Conservation (phyloP, 2,113 vertebrate genomes). For the Chitala chitala region DNA sequence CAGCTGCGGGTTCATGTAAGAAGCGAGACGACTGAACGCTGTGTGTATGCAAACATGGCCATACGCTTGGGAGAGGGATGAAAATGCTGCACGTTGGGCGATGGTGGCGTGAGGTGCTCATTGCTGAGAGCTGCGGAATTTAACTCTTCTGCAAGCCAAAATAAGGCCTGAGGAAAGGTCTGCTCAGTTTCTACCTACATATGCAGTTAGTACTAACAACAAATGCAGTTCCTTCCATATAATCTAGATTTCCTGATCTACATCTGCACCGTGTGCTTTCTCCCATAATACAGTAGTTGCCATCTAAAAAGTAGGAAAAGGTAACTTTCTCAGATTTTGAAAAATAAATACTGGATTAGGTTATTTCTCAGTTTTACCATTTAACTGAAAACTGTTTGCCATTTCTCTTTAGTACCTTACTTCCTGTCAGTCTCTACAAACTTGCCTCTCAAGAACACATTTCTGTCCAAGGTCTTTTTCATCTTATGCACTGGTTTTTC, state of each 20-base stretch:
- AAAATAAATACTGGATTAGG: constrained; percentile 17
- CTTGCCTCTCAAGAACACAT: constrained; percentile 22
- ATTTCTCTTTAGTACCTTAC: no score
- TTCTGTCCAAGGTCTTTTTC: background rate
- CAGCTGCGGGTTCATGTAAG: constrained; percentile 33
- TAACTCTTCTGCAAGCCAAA: background rate
- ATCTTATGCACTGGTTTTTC: background rate
- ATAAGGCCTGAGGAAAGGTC: background rate
- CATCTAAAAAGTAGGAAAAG: background rate
- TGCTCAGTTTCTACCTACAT: no score
- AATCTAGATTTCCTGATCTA: background rate
- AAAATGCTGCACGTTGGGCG: no score
- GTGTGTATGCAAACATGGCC: background rate
- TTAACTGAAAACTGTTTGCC: no score
- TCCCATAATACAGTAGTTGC: background rate
- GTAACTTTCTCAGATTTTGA: background rate
- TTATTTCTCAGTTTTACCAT: background rate
- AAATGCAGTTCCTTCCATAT: constrained; percentile 35
- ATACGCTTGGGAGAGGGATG: background rate
- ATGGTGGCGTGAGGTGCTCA: background rate
- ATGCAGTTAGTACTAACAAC: constrained; percentile 18
- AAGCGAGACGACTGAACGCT: constrained; percentile 22
- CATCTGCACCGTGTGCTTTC: background rate
- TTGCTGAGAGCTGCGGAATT: background rate
- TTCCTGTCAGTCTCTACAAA: background rate